Evolutionary conservation across 2,888 invertebrate genomes (phyloP), one percentile per base, ranked within the genome.

Genomic region (Notodonta ziczac): DNA sequence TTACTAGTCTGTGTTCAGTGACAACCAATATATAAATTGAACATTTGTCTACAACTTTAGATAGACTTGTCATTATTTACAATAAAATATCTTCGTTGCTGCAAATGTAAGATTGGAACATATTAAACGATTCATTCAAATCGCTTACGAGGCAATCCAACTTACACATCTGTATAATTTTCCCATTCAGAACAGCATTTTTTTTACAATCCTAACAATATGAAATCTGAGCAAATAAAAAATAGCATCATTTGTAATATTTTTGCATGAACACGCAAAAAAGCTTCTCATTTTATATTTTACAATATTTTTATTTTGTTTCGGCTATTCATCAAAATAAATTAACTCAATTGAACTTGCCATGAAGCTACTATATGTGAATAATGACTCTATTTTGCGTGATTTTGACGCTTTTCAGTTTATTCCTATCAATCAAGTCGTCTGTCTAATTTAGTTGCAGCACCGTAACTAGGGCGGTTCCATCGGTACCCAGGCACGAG

Each of bases 181-280:
- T 54, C 6, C 39, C 24, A 32, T 54, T 54, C 14, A 3, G 39
- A 54, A 50, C 9, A 14, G 9, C 50, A 16, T 16, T 50, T 50
- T 50, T n/a, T 50, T 16, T 16, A 16, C 50, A 50, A 50, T 16
- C 50, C 16, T 46, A 46, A 13, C n/a, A 46, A 46, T 46, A 16
- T 10, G 10, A 50, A 50, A 16, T 50, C 16, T 16, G 16, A 16
- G 16, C 50, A 16, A 8, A 54, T 13, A 54, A 14, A 39, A 54
- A 14, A 32, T 52, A 8, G 35, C n/a, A 9, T 39, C 54, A 54
- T 54, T 54, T 54, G 39, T 14, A 50, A 50, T 50, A 50, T 50
- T 53, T 53, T 35, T n/a, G 53, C 7, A 53, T 35, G 53, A 53
- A 35, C 13, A 42, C 10, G n/a, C 13, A 46, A 52, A 52, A 52